Evolutionary conservation across 2,797 vertebrate species (phyloP).

Genomic region (Channa striata): DNA sequence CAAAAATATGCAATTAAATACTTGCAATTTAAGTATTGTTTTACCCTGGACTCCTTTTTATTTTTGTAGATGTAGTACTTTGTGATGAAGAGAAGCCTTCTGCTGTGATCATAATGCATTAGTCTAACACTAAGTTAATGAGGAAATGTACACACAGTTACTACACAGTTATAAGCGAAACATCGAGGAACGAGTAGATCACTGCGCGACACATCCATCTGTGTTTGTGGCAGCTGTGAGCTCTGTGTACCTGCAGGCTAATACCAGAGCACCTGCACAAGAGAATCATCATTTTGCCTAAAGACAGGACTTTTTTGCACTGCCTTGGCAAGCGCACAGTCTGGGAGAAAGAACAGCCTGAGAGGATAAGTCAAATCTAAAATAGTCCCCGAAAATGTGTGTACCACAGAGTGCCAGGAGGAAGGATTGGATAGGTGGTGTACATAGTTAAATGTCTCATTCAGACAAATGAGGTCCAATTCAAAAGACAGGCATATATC

Average conservation of each 20-base stretch:
- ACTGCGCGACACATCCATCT: not conserved
- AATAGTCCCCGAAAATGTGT: conserved; percentile 18
- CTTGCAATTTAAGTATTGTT: no score
- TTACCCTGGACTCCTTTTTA: no score
- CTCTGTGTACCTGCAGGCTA: conserved; percentile 7
- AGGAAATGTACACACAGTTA: no score
- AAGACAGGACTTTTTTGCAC: conserved; percentile 12
- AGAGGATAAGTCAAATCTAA: conserved; percentile 24
- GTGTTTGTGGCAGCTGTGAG: not conserved
- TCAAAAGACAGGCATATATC: not conserved
- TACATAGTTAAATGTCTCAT: no score
- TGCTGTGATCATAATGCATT: no score
- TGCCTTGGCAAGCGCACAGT: conserved; percentile 12
- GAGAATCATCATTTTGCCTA: conserved; percentile 25
- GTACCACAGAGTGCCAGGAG: not conserved
- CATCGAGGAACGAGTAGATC: no score
- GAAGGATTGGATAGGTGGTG: not conserved
- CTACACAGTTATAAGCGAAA: no score
- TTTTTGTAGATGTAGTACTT: no score
- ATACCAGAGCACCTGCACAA: not conserved
- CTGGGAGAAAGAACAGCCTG: conserved; percentile 15
- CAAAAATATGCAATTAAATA: no score
- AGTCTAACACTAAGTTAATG: no score
- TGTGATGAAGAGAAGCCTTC: no score
- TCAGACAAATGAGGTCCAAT: no score